Conservation (phyloP, 2,797 vertebrate genomes). For the Arnoldichthys spilopterus region DNA sequence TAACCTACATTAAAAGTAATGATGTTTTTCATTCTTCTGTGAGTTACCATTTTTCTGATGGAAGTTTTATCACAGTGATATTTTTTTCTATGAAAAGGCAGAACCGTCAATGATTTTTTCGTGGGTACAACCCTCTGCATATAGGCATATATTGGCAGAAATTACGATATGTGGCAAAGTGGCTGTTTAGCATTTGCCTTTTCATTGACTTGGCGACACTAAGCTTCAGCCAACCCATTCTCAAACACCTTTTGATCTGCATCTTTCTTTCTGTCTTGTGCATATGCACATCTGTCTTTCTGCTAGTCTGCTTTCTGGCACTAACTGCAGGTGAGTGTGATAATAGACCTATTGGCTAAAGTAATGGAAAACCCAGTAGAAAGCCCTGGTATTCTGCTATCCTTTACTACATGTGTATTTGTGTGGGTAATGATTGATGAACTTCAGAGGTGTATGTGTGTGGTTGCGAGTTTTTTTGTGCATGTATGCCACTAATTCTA, state of each 20-base stretch:
- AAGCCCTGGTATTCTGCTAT: background rate
- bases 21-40: background rate
- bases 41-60: background rate
- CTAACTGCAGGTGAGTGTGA: constrained; percentile 71
- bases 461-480: too few relatives aligned
- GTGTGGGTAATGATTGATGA: background rate
- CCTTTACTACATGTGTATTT: background rate
- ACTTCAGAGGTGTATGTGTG: background rate
- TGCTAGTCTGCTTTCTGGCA: constrained; percentile 76
- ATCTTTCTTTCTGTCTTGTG: constrained; percentile 61
- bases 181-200: background rate
- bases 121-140: too few relatives aligned
- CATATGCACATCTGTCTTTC: constrained; percentile 64
- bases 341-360: constrained; percentile 6
- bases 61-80: background rate
- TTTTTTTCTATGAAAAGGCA: background rate
- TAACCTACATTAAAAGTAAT: too few relatives aligned
- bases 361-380: constrained; percentile 7
- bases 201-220: background rate
- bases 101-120: too few relatives aligned
- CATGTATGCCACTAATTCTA: too few relatives aligned
- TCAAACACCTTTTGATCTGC: constrained; percentile 45
- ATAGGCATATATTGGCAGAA: background rate
- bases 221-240: background rate
- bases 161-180: background rate